These are phyloP conservation scores for Pocillopora grandis DNA, from an alignment of 92 coral and sea anemone genomes.

Conservation along the genomic window DNA sequence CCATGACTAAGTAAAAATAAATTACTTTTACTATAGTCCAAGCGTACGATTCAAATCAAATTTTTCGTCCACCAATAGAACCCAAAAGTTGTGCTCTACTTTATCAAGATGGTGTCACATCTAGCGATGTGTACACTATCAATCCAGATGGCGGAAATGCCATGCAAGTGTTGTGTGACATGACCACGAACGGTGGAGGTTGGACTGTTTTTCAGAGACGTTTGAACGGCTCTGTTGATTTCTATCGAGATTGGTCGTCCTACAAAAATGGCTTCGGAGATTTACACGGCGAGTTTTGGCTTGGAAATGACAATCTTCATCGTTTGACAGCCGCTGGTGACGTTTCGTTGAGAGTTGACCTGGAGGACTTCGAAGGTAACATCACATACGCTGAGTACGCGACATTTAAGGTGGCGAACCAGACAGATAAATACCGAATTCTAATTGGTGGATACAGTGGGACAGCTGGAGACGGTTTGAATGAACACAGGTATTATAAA, in stretches of 20 bases:
- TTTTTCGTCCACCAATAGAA: neutral
- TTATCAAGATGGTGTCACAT: slow-evolving; percentile 12
- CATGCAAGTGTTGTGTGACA: too few relatives aligned
- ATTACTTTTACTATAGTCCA: too few relatives aligned
- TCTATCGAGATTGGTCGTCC: slow-evolving; percentile 20
- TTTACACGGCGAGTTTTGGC: slow-evolving; percentile 47
- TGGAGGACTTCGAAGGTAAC: slow-evolving; percentile 39
- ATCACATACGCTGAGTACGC: slow-evolving; percentile 31
- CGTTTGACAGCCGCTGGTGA: slow-evolving; percentile 25
- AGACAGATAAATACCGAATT: slow-evolving; percentile 24
- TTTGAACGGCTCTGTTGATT: too few relatives aligned
- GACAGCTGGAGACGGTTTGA: neutral
- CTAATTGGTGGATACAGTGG: slow-evolving; percentile 24
- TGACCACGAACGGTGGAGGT: too few relatives aligned
- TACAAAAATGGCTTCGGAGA: slow-evolving; percentile 56
- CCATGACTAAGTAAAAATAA: too few relatives aligned
- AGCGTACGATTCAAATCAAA: too few relatives aligned
- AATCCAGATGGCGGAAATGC: too few relatives aligned
- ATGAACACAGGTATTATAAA: neutral
- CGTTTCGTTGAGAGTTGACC: slow-evolving; percentile 29
- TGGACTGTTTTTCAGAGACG: too few relatives aligned
- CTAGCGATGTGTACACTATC: slow-evolving; percentile 16
- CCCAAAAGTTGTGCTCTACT: slow-evolving; percentile 4
- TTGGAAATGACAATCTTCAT: slow-evolving; percentile 53
- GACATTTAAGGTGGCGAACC: slow-evolving; percentile 30